phyloP scores from a whole-genome alignment of 1,140 invertebrate species.

The Propsilocerus akamusi region DNA sequence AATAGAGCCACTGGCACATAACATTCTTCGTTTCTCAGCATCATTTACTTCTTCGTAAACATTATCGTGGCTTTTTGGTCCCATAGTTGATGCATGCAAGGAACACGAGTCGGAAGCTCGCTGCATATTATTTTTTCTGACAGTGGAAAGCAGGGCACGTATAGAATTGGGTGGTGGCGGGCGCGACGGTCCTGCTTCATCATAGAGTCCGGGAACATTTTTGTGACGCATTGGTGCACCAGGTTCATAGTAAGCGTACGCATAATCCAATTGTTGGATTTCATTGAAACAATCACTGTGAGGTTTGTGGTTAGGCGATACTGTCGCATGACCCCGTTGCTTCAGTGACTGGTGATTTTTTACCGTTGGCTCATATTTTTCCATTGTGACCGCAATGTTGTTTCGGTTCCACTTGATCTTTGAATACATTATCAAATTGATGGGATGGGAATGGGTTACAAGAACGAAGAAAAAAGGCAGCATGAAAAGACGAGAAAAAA shows the following conservation, averaged over 20 bases:
- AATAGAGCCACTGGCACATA: constrained; percentile 26
- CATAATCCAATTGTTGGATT: constrained; percentile 36
- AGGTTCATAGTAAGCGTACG: constrained; percentile 59
- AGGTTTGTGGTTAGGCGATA: constrained; percentile 5
- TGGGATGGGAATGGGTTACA: neutral
- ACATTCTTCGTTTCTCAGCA: constrained; percentile 23
- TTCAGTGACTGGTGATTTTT: neutral
- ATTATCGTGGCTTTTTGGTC: constrained; percentile 52
- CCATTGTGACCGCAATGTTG: constrained; percentile 32
- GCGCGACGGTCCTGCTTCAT: constrained; percentile 13
- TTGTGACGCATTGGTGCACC: constrained; percentile 32
- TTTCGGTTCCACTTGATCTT: constrained; percentile 14
- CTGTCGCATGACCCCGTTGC: constrained; percentile 13
- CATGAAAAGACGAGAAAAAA: neutral
- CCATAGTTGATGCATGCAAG: constrained; percentile 15
- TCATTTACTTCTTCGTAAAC: constrained; percentile 72
- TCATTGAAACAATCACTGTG: constrained; percentile 13
- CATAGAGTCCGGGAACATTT: constrained; percentile 36
- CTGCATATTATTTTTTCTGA: constrained; percentile 19
- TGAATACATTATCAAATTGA: constrained; percentile 4
- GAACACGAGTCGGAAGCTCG: constrained; percentile 15
- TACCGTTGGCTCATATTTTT: constrained; percentile 26
- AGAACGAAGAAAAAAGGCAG: neutral
- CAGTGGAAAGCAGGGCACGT: constrained; percentile 19
- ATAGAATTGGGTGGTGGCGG: constrained; percentile 25